A percentile compares a stretch with the other conserved stretches of the same genome.
These are phyloP conservation scores for Lasius platythorax DNA, from an alignment of 2,888 invertebrate species.

Conservation along the genomic window DNA sequence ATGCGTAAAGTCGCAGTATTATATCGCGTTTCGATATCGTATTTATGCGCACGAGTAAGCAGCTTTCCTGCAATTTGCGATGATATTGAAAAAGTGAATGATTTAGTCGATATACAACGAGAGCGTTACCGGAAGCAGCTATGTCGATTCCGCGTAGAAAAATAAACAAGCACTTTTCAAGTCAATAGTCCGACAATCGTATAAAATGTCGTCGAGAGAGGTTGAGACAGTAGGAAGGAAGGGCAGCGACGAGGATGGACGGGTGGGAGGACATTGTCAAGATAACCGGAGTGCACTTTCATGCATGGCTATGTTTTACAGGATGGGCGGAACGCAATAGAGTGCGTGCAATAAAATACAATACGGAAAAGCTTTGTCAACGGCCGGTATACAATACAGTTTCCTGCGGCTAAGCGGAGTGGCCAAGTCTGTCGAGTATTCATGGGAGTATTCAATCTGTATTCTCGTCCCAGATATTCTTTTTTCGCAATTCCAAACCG, in stretches of 20 bases:
- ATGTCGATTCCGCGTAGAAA: constrained; percentile 7
- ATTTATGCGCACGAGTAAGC: neutral
- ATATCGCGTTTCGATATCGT: neutral
- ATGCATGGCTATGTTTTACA: constrained; percentile 51
- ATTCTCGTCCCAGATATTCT: neutral
- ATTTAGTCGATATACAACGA: neutral
- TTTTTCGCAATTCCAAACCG: constrained; percentile 10
- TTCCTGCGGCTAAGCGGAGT: constrained; percentile 13
- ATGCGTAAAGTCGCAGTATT: neutral
- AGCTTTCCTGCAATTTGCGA: constrained; percentile 9
- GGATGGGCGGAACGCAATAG: constrained; percentile 28
- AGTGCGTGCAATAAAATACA: constrained; percentile 58
- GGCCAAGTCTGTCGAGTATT: neutral
- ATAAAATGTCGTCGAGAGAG: constrained; percentile 42
- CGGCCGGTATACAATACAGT: neutral
- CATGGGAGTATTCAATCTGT: constrained; percentile 5
- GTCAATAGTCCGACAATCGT: constrained; percentile 59
- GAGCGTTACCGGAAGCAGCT: neutral
- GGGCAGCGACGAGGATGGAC: neutral
- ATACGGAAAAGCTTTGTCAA: constrained; percentile 46
- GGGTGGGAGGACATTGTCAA: constrained; percentile 17
- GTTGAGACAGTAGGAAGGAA: neutral
- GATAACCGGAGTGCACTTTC: constrained; percentile 45
- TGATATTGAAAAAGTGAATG: constrained; percentile 42
- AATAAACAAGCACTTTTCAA: constrained; percentile 51